Evolutionary conservation across 1,140 invertebrate species (phyloP).

Genomic region (Chlorops oryzae): DNA sequence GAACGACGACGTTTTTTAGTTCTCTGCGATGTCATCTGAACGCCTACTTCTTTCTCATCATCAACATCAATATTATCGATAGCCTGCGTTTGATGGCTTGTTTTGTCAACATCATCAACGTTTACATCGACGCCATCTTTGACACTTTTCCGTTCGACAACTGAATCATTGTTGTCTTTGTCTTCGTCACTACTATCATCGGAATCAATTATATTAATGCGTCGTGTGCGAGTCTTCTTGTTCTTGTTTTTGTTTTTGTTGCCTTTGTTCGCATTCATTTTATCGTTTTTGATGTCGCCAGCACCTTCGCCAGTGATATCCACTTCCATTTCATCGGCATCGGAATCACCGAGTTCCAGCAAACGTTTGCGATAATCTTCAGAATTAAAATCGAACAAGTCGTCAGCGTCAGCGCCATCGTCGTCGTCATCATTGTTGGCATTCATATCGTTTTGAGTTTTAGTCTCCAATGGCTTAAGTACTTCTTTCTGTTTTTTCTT

Average conservation of each 20-base stretch:
- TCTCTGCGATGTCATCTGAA: not conserved
- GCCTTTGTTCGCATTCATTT: not conserved
- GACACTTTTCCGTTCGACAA: conserved; percentile 19
- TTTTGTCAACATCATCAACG: conserved; percentile 18
- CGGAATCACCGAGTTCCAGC: conserved; percentile 32
- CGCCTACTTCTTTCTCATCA: conserved; percentile 4
- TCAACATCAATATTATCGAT: not conserved
- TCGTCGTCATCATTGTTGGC: conserved; percentile 13
- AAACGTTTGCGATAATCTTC: conserved; percentile 41
- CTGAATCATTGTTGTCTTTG: conserved; percentile 9
- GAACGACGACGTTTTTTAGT: not conserved
- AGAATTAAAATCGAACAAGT: conserved; percentile 43
- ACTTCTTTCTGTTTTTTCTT: conserved; percentile 38
- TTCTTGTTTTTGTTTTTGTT: conserved; percentile 17
- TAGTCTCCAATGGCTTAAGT: no score
- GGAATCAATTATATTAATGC: conserved; percentile 46
- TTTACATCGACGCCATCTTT: no score
- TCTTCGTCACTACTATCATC: conserved; percentile 35
- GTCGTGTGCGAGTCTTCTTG: conserved; percentile 34
- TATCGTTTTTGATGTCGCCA: conserved; percentile 26
- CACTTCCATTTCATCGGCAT: conserved; percentile 10
- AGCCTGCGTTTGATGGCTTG: conserved; percentile 21
- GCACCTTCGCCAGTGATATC: conserved; percentile 11
- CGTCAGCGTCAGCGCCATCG: conserved; percentile 12
- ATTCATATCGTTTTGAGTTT: conserved; percentile 5